These are phyloP conservation scores for Antennarius maculatus DNA, from an alignment of 2,797 vertebrate species.

Conservation along the genomic window DNA sequence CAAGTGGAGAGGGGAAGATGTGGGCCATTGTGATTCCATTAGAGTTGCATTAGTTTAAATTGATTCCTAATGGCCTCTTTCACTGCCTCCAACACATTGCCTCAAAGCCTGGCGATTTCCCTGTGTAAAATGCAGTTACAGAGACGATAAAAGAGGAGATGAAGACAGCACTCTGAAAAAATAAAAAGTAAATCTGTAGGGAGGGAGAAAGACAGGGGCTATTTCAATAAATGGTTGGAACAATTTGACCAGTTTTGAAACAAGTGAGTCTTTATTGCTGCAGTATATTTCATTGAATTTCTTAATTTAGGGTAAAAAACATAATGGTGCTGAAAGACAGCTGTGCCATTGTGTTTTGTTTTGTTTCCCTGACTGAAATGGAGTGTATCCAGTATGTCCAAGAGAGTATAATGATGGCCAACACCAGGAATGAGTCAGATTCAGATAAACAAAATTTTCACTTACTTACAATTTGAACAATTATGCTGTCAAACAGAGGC, in stretches of 20 bases:
- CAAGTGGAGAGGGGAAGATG: constrained; percentile 29
- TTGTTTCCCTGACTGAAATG: not conserved
- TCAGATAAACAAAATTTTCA: no score
- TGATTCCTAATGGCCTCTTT: constrained; percentile 73
- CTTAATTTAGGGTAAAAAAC: not conserved
- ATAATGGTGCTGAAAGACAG: not conserved
- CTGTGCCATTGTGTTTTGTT: not conserved
- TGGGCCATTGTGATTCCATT: constrained; percentile 74
- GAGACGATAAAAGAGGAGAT: not conserved
- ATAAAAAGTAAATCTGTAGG: constrained; percentile 16
- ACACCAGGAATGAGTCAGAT: not conserved
- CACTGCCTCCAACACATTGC: constrained; percentile 27
- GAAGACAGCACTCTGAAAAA: not conserved
- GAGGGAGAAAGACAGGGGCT: not conserved
- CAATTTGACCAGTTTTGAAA: not conserved
- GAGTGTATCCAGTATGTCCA: not conserved
- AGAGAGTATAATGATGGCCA: not conserved
- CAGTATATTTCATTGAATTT: not conserved
- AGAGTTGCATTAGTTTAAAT: constrained; percentile 70
- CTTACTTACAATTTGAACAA: not conserved
- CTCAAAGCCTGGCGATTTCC: constrained; percentile 28
- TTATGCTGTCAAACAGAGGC: constrained; percentile 28
- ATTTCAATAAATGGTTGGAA: not conserved
- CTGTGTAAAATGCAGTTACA: constrained; percentile 9
- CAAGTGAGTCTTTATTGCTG: not conserved